Evolutionary conservation across 2,888 invertebrate species (phyloP).

Genomic region (Erebia epiphron): DNA sequence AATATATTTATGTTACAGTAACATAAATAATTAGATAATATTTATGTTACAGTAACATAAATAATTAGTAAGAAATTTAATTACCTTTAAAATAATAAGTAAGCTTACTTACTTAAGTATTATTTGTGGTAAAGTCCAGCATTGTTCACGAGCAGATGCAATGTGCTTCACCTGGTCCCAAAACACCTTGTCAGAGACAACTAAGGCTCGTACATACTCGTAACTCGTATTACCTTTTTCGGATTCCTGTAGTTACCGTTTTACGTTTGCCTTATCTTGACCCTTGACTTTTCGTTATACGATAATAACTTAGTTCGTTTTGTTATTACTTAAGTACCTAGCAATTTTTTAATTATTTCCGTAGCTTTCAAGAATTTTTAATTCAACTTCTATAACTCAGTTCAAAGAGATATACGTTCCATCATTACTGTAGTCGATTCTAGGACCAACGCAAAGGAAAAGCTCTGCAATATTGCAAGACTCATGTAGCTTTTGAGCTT

Average conservation of each 20-base stretch:
- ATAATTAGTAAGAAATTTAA: too few relatives aligned
- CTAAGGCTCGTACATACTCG: constrained; percentile 36
- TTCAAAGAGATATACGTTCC: constrained; percentile 4
- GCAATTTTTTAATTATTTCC: constrained; percentile 8
- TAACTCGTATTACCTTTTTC: constrained; percentile 52
- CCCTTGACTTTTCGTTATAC: constrained; percentile 46
- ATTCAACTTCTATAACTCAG: background rate
- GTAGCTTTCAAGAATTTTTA: background rate
- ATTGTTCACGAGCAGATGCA: constrained; percentile 52
- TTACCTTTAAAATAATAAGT: too few relatives aligned
- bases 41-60: too few relatives aligned
- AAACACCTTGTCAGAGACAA: constrained; percentile 56
- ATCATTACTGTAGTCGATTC: too few relatives aligned
- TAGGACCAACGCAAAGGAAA: too few relatives aligned
- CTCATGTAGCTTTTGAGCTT: too few relatives aligned
- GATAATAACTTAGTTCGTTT: constrained; percentile 19
- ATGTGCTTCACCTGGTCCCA: constrained; percentile 55
- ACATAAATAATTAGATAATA: too few relatives aligned
- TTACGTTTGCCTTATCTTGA: constrained; percentile 57
- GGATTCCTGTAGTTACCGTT: constrained; percentile 50
- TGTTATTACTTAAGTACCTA: constrained; percentile 14
- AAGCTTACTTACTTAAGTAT: too few relatives aligned
- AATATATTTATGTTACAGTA: too few relatives aligned
- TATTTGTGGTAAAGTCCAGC: constrained; percentile 10
- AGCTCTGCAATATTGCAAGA: background rate